Evolutionary conservation across 2,113 vertebrate genomes (phyloP), one percentile per base, ranked within the genome.

Genomic region (Pollachius pollachius): DNA sequence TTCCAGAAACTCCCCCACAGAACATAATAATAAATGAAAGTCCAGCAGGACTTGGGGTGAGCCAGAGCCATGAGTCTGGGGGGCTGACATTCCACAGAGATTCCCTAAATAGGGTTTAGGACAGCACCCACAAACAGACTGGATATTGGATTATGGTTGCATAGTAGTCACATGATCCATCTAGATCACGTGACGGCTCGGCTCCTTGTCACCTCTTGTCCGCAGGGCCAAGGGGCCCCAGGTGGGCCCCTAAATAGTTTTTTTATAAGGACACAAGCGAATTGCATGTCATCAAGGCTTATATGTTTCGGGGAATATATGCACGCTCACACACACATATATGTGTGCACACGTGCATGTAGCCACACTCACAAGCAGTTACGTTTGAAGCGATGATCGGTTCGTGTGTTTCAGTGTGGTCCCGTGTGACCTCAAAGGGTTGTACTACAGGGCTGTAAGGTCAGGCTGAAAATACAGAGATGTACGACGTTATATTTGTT

Each of bases 131-230:
- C 68, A 23, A 69, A 63, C 3, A 65, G 77, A 78, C 64, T 37
- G 34, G 64, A 81, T 62, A 48, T 61, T 82, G 81, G 87, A 84
- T 85, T 80, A 79, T 58, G 21, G 75, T 25, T 54, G 71, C 21
- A 30, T 52, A 71, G 54, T 71, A 64, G 78, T 87, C 88, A 88
- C 84, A 85, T 87, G 84, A 77, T 81, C 70, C 73, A 64, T 19
- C 18, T 19, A 77, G 66, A 71, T 76, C 69, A 58, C 48, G 21
- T 64, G 66, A 37, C 67, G 59, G 34, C 64, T 71, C 63, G 66
- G 73, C 58, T 77, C 80, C 77, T 75, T 68, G 82, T 88, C 82
- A 84, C 80, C 76, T 80, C 70, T 72, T 61, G 69, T 72, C 61
- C 69, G 65, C 66, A n/a, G 58, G 21, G 3, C 73, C 48, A 17